These are phyloP conservation scores for Pristionchus fissidentatus DNA, from an alignment of 2,888 invertebrate species.

Conservation along the genomic window DNA sequence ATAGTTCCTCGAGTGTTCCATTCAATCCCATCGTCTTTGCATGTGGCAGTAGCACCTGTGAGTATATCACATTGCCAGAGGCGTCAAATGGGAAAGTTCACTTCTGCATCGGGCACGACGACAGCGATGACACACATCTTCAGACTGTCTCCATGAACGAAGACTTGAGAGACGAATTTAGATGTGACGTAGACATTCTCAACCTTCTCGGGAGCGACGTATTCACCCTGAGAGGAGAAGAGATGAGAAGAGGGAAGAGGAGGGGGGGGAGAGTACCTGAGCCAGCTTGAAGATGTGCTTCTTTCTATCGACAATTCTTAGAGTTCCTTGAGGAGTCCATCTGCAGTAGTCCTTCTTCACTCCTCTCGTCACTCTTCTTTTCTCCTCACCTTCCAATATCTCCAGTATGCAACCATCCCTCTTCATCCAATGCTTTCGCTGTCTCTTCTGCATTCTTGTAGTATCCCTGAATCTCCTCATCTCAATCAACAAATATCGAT, in stretches of 20 bases:
- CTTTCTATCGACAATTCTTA: constrained; percentile 96
- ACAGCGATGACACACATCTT: constrained; percentile 93
- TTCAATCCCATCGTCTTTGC: constrained; percentile 51
- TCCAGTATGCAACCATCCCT: constrained; percentile 96
- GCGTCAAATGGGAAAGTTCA: constrained; percentile 29
- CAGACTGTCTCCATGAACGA: constrained; percentile 95
- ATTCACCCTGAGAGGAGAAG: constrained; percentile 86
- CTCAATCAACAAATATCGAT: no score
- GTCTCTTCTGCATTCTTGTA: constrained; percentile 95
- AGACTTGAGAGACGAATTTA: constrained; percentile 94
- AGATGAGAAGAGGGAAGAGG: no score
- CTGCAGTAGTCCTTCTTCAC: constrained; percentile 90
- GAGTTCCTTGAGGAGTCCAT: constrained; percentile 91
- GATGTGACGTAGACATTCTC: constrained; percentile 94
- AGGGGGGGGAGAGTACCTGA: constrained; percentile 81
- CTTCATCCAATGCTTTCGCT: constrained; percentile 87
- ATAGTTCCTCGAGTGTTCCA: constrained; percentile 61
- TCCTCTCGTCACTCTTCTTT: constrained; percentile 91
- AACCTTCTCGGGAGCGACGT: constrained; percentile 98
- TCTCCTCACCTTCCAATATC: constrained; percentile 97
- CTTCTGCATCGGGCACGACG: constrained; percentile 87
- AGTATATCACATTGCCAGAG: not conserved
- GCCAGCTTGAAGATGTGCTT: constrained; percentile 98
- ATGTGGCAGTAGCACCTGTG: constrained; percentile 76
- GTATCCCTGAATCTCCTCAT: no score